These are phyloP conservation scores for Cyprinodon tularosa DNA, from an alignment of 2,113 vertebrate genomes.

Conservation along the genomic window DNA sequence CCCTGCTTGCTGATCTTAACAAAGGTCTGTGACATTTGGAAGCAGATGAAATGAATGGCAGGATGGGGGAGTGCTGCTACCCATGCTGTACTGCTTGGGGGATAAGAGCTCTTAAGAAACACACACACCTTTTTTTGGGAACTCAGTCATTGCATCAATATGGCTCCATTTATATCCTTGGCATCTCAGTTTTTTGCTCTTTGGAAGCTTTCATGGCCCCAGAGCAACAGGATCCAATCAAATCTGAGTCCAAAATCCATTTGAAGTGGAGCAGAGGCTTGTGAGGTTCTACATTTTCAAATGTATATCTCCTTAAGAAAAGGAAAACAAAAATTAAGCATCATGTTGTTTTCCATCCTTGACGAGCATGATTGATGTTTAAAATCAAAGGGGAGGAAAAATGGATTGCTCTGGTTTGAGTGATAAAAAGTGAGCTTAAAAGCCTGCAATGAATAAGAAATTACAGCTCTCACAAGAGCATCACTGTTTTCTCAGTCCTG, in stretches of 20 bases:
- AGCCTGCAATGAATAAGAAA: constrained; percentile 29
- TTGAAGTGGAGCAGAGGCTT: constrained; percentile 18
- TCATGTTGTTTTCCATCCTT: constrained; percentile 15
- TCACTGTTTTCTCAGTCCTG: constrained; percentile 1
- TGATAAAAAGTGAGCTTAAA: constrained; percentile 31
- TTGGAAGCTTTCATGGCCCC: constrained; percentile 44
- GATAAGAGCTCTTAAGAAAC: constrained; percentile 66
- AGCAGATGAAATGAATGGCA: constrained; percentile 66
- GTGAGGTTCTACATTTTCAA: constrained; percentile 32
- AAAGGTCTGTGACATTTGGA: constrained; percentile 69
- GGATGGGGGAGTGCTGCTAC: constrained; percentile 52
- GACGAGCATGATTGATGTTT: constrained; percentile 36
- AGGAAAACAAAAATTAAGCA: constrained; percentile 27
- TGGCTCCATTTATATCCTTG: constrained; percentile 46
- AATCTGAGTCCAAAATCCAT: constrained; percentile 41
- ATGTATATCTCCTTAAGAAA: constrained; percentile 15
- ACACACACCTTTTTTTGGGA: constrained; percentile 30
- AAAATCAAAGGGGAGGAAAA: constrained; percentile 30
- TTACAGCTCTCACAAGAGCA: constrained; percentile 14
- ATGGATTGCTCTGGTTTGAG: constrained; percentile 25
- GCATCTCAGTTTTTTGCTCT: constrained; percentile 39
- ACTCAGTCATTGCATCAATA: constrained; percentile 51
- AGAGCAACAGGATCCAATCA: constrained; percentile 46
- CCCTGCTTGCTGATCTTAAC: constrained; percentile 57
- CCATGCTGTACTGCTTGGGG: constrained; percentile 57